Base-by-base conservation (phyloP, 1,140 invertebrate species). In the Idris sp. region DNA sequence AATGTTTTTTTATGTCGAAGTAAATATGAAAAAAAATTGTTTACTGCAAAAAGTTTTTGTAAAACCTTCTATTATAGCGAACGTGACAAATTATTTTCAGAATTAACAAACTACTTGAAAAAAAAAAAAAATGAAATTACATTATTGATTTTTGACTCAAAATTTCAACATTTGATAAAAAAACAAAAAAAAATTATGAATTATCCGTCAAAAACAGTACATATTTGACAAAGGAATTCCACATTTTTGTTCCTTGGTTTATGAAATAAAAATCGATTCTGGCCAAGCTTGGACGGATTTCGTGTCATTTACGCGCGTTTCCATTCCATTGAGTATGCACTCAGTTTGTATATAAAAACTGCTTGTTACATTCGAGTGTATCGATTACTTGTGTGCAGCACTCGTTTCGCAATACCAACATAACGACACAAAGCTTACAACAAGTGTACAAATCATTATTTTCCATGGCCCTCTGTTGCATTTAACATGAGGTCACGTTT, bases 301-400 rank as follows among this genome's bases (percentile, higher is more conserved):
- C 40, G 48, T 64, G 65, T 69, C 61, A 74, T 74, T 74, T 62
- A 38, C 73, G 73, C 59, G 54, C 53, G 73, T 75, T 75, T 69
- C 53, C 73, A 75, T 75, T 75, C 65, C 65, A 75, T 75, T 68
- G 53, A 68, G 64, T 65, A 69, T 69, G 73, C 64, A 69, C 73
- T 75, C 44, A 36, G 44, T 65, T 68, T 54, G 64, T 65, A 69
- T n/a, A n/a, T 53, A 69, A 69, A 75, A 75, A 69, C 65, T 51
- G 65, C 69, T 75, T 75, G 65, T 69, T 62, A 65, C 73, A 62
- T 75, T 75, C 44, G 58, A 75, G 65, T 65, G 49, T 65, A 65
- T 75, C 73, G 72, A 74, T 74, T 74, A 68, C 61, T 22, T 54
- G 44, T 59, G 61, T 65, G 61, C 26, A 44, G 61, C 26, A 51